Conservation (phyloP, 2,113 vertebrate species). For the Cheirogaleus medius region DNA sequence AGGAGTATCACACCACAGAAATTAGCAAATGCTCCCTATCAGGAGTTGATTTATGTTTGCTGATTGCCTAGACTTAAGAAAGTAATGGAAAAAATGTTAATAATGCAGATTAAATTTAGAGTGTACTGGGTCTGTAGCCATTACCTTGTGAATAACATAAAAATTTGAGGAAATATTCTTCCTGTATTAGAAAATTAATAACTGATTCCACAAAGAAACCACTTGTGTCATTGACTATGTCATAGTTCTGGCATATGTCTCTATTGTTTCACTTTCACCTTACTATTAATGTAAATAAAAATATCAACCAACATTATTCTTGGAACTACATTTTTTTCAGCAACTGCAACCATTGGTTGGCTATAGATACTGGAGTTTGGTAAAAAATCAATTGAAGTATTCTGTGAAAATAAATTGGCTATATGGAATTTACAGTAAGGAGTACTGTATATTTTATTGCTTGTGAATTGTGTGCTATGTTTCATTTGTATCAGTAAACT, state of each 20-base stretch:
- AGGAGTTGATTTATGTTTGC: background rate
- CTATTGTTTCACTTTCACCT: background rate
- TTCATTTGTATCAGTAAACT: background rate
- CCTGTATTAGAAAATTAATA: background rate
- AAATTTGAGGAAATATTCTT: background rate
- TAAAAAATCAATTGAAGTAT: slow-evolving; percentile 5
- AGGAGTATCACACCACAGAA: background rate
- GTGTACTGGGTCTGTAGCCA: background rate
- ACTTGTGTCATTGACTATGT: background rate
- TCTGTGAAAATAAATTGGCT: slow-evolving; percentile 4
- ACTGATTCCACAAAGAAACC: background rate
- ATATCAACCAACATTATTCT: slow-evolving; percentile 15
- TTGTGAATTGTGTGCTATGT: slow-evolving; percentile 23
- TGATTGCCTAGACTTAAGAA: slow-evolving; percentile 1
- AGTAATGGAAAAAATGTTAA: background rate
- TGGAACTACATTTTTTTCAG: background rate
- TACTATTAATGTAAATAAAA: slow-evolving; percentile 24
- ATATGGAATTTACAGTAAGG: slow-evolving; percentile 14
- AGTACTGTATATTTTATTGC: slow-evolving; percentile 13
- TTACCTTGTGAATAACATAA: slow-evolving; percentile 16
- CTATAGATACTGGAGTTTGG: background rate
- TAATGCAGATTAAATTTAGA: slow-evolving; percentile 1
- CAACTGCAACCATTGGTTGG: background rate
- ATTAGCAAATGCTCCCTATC: background rate
- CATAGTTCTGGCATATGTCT: background rate